Evolutionary conservation across 2,888 invertebrate species (phyloP).

Genomic region (Odontothrips loti): DNA sequence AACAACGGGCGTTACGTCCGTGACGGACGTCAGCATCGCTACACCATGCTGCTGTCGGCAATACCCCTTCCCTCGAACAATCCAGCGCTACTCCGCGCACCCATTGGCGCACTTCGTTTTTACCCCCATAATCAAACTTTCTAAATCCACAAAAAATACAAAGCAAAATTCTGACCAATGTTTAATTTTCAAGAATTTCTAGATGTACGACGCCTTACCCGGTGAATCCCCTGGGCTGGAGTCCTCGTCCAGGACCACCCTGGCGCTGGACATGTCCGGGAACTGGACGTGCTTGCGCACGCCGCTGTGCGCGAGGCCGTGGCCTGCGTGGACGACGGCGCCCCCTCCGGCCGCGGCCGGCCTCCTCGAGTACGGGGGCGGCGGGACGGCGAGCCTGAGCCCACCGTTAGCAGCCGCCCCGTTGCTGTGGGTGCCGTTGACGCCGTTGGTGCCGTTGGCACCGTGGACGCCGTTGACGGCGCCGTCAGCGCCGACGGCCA

Average conservation of each 20-base stretch:
- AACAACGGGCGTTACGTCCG: neutral
- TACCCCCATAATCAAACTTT: too few species aligned
- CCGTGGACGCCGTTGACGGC: neutral
- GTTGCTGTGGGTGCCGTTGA: neutral
- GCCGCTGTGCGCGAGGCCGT: conserved; percentile 39
- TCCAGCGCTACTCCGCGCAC: neutral
- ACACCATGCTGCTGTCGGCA: neutral
- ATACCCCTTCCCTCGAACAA: neutral
- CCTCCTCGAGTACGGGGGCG: conserved; percentile 54
- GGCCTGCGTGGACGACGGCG: neutral
- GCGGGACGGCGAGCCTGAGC: conserved; percentile 44
- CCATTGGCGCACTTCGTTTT: too few species aligned
- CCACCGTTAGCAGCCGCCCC: neutral
- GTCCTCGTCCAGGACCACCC: conserved; percentile 19
- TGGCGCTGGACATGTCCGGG: conserved; percentile 33
- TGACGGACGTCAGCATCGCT: neutral
- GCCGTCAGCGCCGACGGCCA: neutral
- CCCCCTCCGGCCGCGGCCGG: conserved; percentile 45
- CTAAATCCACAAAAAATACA: too few species aligned
- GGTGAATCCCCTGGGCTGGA: neutral
- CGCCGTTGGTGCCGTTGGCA: neutral
- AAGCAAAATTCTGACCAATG: too few species aligned
- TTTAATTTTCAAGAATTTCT: too few species aligned
- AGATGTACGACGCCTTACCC: neutral
- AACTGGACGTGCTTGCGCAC: conserved; percentile 67